Evolutionary conservation across 2,113 vertebrate species (phyloP).

Genomic region (Ptychochromis oligacanthus): DNA sequence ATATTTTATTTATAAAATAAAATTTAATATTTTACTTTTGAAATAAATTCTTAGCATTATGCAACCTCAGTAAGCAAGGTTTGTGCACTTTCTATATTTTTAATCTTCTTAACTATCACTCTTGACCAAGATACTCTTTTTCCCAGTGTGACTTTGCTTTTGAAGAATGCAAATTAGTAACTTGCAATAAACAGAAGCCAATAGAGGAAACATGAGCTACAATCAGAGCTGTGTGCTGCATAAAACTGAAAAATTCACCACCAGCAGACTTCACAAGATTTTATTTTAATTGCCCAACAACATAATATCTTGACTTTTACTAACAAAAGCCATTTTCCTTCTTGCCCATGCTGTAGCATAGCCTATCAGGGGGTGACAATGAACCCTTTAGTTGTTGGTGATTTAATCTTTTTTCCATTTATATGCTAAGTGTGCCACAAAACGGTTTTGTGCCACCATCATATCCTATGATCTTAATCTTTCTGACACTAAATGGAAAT

Average conservation of each 20-base stretch:
- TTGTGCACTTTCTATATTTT: not conserved
- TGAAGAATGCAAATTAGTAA: conserved; percentile 15
- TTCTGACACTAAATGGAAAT: conserved; percentile 61
- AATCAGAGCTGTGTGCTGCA: not conserved
- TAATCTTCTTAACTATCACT: conserved; percentile 14
- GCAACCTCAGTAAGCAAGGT: not conserved
- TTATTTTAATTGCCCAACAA: conserved; percentile 7
- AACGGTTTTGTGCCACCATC: conserved; percentile 51
- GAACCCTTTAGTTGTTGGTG: conserved; percentile 48
- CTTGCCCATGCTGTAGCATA: conserved; percentile 33
- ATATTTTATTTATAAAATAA: not conserved
- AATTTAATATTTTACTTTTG: not conserved
- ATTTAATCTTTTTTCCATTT: conserved; percentile 74
- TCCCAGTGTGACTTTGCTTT: conserved; percentile 1
- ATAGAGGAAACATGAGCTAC: not conserved
- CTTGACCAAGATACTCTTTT: not conserved
- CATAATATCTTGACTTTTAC: conserved; percentile 6
- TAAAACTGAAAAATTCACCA: not conserved
- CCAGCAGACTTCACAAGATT: not conserved
- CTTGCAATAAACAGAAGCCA: not conserved
- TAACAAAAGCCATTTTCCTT: conserved; percentile 31
- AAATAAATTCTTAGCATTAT: not conserved
- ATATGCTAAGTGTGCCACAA: conserved; percentile 70
- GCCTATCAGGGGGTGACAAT: conserved; percentile 37
- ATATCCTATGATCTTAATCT: conserved; percentile 67